These are phyloP conservation scores for Dermatemys mawii DNA, from an alignment of 2,113 vertebrate species.

Conservation along the genomic window DNA sequence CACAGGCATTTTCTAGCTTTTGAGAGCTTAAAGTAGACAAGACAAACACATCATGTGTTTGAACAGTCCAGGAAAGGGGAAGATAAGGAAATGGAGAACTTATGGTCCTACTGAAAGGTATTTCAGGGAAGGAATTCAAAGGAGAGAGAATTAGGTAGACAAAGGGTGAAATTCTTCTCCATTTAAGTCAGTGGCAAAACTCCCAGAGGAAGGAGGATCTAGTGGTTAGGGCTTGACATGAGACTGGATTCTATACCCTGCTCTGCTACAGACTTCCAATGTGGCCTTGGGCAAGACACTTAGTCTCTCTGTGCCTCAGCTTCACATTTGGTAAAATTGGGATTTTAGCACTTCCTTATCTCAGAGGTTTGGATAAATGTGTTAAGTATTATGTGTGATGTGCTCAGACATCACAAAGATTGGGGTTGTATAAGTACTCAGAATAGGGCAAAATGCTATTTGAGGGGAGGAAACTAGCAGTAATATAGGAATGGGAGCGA, in stretches of 20 bases:
- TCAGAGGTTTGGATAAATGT: not conserved
- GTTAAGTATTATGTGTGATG: not conserved
- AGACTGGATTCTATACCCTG: not conserved
- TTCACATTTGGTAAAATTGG: not conserved
- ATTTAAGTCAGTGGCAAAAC: not conserved
- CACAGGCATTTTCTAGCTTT: not conserved
- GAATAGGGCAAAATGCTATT: not conserved
- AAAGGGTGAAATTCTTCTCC: not conserved
- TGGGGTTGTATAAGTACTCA: not conserved
- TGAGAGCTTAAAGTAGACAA: not conserved
- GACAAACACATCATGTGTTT: not conserved
- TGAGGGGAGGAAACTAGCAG: not conserved
- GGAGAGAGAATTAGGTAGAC: not conserved
- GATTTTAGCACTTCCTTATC: fast-evolving
- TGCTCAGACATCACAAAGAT: not conserved
- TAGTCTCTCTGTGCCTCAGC: not conserved
- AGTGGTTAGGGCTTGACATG: not conserved
- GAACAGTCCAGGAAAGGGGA: not conserved
- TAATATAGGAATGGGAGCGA: not conserved
- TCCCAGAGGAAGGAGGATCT: not conserved
- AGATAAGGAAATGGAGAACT: not conserved
- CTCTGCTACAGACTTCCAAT: not conserved
- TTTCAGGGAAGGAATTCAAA: not conserved
- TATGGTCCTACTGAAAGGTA: not conserved
- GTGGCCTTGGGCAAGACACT: not conserved